Evolutionary conservation across 2,888 invertebrate species (phyloP), one percentile per base, ranked within the genome.

Genomic region (Chorisops tibialis): DNA sequence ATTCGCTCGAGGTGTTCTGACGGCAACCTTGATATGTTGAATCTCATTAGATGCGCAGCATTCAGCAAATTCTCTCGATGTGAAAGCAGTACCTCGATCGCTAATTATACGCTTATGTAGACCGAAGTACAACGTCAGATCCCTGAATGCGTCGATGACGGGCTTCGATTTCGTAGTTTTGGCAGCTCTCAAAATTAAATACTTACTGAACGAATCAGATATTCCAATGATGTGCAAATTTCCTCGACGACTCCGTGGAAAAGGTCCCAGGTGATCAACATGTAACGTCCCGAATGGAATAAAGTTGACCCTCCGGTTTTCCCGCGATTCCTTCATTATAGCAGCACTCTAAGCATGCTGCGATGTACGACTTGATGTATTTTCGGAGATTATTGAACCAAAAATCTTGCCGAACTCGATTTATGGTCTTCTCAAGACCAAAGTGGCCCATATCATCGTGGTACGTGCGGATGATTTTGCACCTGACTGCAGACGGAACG

Each of bases 291-390:
- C n/a, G n/a, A n/a, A n/a, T n/a, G n/a, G n/a, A n/a, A n/a, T n/a
- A 24, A 5, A 24, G 24, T 24, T 7, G 4, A 5, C 24, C 24
- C 7, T 24, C 24, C 4, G 24, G 7, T 24, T 24, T 24, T 24
- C 24, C 24, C 24, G 4, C 24, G 7, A 5, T 4, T 5, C 24
- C 7, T 7, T 24, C 7, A 7, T 24, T 24, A 7, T 24, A 24
- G 24, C 24, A 24, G 24, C 24, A 24, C 7, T 24, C 35, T 12
- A 66, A 38, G 38, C 67, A 68, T 7, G 65, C 58, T 1, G 30
- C 51, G 1, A 68, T 65, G 30, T 67, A 68, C 1, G 62, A 41
- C 35, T 67, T 67, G 3, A 68, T 43, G 43, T 67, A 68, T 5
- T 58, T 30, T 24, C 66, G 24, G 7, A 4, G 4, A 5, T 24